Conservation (phyloP, 2,888 invertebrate genomes). For the Drosophila nr. fundita region DNA sequence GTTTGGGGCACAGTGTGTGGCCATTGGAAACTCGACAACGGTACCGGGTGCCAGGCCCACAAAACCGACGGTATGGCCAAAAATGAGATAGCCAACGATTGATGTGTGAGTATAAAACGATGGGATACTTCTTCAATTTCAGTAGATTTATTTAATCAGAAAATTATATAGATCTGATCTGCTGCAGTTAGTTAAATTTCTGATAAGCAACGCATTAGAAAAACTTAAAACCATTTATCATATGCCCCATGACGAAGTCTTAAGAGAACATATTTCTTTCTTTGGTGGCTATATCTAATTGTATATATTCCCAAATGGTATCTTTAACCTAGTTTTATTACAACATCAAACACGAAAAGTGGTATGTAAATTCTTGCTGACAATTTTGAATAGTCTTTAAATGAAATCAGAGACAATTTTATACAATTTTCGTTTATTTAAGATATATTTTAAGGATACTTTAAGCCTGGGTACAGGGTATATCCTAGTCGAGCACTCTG, state of each 20-base stretch:
- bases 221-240: not conserved
- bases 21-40: slow-evolving; percentile 67
- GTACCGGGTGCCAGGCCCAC: slow-evolving; percentile 68
- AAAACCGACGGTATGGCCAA: slow-evolving; percentile 77
- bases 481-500: slow-evolving; percentile 4
- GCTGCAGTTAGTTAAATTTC: not conserved
- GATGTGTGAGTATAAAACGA: slow-evolving; percentile 1
- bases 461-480: slow-evolving; percentile 4
- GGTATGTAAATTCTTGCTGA: not conserved
- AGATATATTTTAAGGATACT: not conserved
- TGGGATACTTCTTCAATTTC: not conserved
- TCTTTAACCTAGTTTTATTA: not conserved
- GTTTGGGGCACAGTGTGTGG: slow-evolving; percentile 73
- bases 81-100: slow-evolving; percentile 44
- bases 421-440: not conserved
- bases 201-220: not conserved
- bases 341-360: not conserved
- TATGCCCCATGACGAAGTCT: not conserved
- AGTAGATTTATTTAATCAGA: not conserved
- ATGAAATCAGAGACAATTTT: not conserved
- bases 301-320: not conserved
- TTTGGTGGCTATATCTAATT: not conserved
- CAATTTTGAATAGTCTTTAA: not conserved
- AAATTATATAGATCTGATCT: not conserved
- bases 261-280: not conserved